Evolutionary conservation across 2,888 invertebrate genomes (phyloP), one percentile per base, ranked within the genome.

Genomic region (Pterobdella sp.): DNA sequence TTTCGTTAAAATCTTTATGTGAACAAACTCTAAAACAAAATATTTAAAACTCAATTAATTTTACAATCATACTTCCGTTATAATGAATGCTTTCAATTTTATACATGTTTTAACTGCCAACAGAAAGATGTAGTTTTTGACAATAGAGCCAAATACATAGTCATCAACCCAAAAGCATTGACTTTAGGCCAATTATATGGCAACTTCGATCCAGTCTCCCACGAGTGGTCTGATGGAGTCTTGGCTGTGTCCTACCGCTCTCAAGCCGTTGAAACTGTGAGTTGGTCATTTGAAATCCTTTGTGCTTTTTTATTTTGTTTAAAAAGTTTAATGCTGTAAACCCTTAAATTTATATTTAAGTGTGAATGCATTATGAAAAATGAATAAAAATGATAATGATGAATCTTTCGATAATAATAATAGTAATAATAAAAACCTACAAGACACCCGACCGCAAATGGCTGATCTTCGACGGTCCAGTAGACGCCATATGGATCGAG

Each of bases 241-340:
- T 79, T 85, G 42, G 94, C 94, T 0, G 93, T 91, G 77, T 91
- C 91, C 1, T 95, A 94, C 84, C 87, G 95, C 52, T 92, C 93
- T 80, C 93, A 89, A 85, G 92, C 93, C 0, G 88, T 88, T 79
- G 90, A 90, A 22, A 79, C 80, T 3, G 84, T 84, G 75, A 81
- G 80, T 80, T 63, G 52, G 22, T 49, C 22, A 49, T 14, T 49
- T 49, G 52, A 18, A 18, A 65, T 2, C 22, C 32, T 32, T n/a
- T 31, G 26, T 31, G 29, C 31, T 31, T n/a, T 2, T 7, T 65
- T 31, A 29, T 65, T 31, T 65, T n/a, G 2, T 22, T 22, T 22
- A n/a, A n/a, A n/a, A n/a, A n/a, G n/a, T n/a, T n/a, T n/a, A n/a
- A n/a, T n/a, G n/a, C n/a, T n/a, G n/a, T n/a, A n/a, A n/a, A n/a